These are phyloP conservation scores for Nylanderia fulva DNA, from an alignment of 1,140 invertebrate genomes.

Conservation along the genomic window DNA sequence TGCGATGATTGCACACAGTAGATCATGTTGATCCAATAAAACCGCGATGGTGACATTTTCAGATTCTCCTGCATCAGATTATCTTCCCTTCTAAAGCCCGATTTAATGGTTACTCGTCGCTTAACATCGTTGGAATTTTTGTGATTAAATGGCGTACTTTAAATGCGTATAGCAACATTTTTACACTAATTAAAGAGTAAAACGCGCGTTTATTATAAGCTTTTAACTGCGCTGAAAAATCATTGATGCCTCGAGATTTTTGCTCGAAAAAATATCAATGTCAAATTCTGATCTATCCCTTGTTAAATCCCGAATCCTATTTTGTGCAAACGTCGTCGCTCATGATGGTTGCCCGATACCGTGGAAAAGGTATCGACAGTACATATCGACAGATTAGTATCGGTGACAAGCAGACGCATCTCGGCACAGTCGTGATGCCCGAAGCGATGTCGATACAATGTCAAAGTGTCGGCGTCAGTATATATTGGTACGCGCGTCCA, in stretches of 20 bases:
- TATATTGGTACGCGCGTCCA: conserved; percentile 9
- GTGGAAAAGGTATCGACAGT: conserved; percentile 13
- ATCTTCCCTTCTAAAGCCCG: not conserved
- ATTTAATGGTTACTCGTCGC: not conserved
- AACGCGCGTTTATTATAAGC: not conserved
- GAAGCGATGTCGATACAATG: conserved; percentile 32
- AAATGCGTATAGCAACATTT: not conserved
- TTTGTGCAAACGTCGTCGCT: not conserved
- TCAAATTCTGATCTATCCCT: not conserved
- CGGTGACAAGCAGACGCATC: conserved; percentile 1
- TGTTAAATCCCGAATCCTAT: not conserved
- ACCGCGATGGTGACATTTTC: conserved; percentile 18
- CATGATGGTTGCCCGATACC: not conserved
- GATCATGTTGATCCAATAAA: not conserved
- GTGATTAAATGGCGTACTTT: too few species aligned
- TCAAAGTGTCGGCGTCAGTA: conserved; percentile 39
- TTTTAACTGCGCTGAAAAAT: not conserved
- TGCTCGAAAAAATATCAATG: not conserved
- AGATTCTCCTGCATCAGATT: not conserved
- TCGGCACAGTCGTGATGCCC: not conserved
- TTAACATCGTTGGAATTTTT: not conserved
- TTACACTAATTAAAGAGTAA: not conserved
- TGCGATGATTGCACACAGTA: not conserved
- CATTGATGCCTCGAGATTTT: not conserved
- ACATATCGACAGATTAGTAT: conserved; percentile 30